Evolutionary conservation across 1,140 invertebrate species (phyloP), one percentile per base, ranked within the genome.

Genomic region (Thaumetopoea pityocampa): DNA sequence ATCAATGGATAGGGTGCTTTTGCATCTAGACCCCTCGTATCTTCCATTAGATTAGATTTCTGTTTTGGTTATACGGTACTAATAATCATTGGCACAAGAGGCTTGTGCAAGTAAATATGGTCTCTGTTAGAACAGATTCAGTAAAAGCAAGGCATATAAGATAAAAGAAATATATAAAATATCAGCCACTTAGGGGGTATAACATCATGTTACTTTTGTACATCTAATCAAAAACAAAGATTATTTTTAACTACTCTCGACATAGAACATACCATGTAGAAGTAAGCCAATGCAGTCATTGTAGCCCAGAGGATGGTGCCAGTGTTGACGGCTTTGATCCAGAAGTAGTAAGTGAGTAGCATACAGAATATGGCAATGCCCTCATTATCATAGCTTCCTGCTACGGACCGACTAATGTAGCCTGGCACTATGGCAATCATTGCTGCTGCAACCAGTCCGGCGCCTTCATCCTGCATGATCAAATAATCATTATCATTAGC

Each of bases 281-380:
- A 99, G 78, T 99, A 99, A 8, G 96, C 96, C 6, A 99, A 78
- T 0, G 96, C 92, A 15, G 96, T 92, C 66, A 97, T 89, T 1
- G 94, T 91, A 0, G 94, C 90, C 96, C 96, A 98, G 35, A 95
- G 92, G 40, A 98, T 92, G 10, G 95, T 94, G 44, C 97, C 98
- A 7, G 95, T 97, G 86, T 99, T 98, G 0, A 99, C 95, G 8
- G 96, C 91, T 86, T 98, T 98, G 35, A 99, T 98, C 98, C 97
- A 99, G 76, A 96, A 90, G 70, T 97, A 97, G 81, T 99, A 99
- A 0, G 98, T 99, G 22, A 99, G 88, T 30, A 99, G 85, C 97
- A 99, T 98, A 77, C 96, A 98, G 87, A 99, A 99, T 65, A 99
- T 99, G 15, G 97, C 98, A 78, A 99, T 99, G 37, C 96, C 97